Base-by-base conservation (phyloP, 2,888 invertebrate species). In the Drosophila sordidapex region DNA sequence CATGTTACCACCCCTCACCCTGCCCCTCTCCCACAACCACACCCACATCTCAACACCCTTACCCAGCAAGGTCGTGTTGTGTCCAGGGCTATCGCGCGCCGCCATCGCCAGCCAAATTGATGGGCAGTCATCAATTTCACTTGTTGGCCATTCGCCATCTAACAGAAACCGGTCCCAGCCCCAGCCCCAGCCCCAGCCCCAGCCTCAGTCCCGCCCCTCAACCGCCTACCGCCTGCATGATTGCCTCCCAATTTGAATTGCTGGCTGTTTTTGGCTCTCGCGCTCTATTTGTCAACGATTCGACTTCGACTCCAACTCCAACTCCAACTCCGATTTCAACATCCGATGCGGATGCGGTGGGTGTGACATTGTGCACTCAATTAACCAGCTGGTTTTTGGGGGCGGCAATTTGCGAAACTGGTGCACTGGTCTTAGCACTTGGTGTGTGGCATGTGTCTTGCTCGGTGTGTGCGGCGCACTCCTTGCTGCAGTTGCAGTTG, bases 101-200 rank as follows among this genome's bases (percentile, higher is more conserved):
- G 76, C 61, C 63, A 69, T 66, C 67, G 53, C 62, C 58, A 57
- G 74, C 87, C 87, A 82, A 88, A 90, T 88, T 88, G 89, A 88
- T 88, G 90, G 84, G 61, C 76, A 83, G 82, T 78, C 89, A 88
- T 88, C 87, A 89, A 90, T 90, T 90, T 82, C 81, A 80, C 82
- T 90, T 79, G 90, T 79, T 87, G 83, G 79, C 75, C 85, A 68
- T 38, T 27, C 59, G 71, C 71, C 71, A 71, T 61, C 29, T 36
- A 54, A 29, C 29, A 21, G 35, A 13, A 27, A 27, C n/a, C 63
- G 15, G n/a, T 7, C 15, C 15, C 36, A 36, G 15, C 40, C 10
- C 38, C 38, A 8, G 15, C 40, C 10, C 38, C 36, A 18, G 3
- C 8, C 8, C 3, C 43, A 13, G 15, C 40, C 10, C 38, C 36